Base-by-base conservation (phyloP, 2,888 invertebrate species). In the Caenorhabditis sp. region DNA sequence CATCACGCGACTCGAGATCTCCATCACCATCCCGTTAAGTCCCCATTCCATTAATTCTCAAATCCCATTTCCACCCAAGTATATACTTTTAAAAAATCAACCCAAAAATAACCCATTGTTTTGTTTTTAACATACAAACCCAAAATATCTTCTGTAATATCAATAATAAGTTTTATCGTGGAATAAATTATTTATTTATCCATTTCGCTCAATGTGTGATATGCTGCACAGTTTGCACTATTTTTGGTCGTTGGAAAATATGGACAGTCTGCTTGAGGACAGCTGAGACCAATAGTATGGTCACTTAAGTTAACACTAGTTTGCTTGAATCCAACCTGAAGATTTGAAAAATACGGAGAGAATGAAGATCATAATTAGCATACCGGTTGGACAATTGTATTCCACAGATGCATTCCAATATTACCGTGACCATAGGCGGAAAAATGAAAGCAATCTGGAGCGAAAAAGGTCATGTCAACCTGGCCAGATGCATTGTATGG, bases 401-500 rank as follows among this genome's bases (percentile, higher is more conserved):
- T 78, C 78, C 78, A 78, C 20, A 78, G 53, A 54, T 74, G 70
- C 78, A 76, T 75, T 59, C 67, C 76, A 54, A 78, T 65, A 26
- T 70, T 67, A 43, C 54, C 63, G 43, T 75, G 75, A 26, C 78
- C 78, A 49, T 58, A 78, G 7, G 72, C 63, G 10, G 78, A 78
- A 70, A 80, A 80, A 66, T 80, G 77, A 72, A 80, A 80, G 59
- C 80, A 80, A 60, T 80, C 80, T 12, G 77, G 76, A 14, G 80
- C 80, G 63, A 80, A 80, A 61, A 77, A 77, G 23, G 77, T 77
- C 68, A 77, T 67, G 63, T 80, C 80, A 14, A 70, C 67, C 23
- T 43, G 65, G 14, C 80, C 80, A 14, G 67, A 63, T 56, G 72
- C 75, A 26, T 67, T 21, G 25, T 78, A 72, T 25, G 80, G 80